Conservation (phyloP, 2,888 invertebrate species). For the Anodontia alba region DNA sequence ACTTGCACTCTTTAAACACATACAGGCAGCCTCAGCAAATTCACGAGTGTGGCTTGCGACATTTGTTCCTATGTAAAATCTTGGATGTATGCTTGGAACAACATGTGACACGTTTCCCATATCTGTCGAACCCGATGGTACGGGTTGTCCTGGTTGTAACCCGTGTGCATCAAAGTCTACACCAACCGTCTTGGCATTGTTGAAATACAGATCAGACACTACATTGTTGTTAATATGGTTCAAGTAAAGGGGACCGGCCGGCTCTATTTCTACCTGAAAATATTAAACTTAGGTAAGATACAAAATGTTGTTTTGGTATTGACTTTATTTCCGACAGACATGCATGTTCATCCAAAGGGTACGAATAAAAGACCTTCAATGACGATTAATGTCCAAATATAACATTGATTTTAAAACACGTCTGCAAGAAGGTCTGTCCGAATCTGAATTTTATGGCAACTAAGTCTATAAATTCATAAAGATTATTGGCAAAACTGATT, state of each 20-base stretch:
- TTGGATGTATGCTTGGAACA: constrained; percentile 78
- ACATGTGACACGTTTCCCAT: constrained; percentile 80
- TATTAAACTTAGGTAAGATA: too few species aligned
- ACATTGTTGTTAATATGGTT: constrained; percentile 72
- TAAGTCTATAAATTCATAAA: too few species aligned
- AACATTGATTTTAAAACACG: too few species aligned
- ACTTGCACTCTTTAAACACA: background rate
- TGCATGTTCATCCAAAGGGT: too few species aligned
- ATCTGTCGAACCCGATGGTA: constrained; percentile 70
- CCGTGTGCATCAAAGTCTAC: constrained; percentile 58
- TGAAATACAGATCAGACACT: constrained; percentile 70
- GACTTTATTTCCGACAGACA: too few species aligned
- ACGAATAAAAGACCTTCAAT: too few species aligned
- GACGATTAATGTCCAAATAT: too few species aligned
- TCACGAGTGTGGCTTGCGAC: constrained; percentile 73
- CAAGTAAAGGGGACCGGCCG: constrained; percentile 56
- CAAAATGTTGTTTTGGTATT: too few species aligned
- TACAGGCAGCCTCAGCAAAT: constrained; percentile 73
- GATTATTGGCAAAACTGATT: too few species aligned
- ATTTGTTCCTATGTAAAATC: constrained; percentile 65
- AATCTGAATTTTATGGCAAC: too few species aligned
- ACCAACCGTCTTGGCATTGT: constrained; percentile 72
- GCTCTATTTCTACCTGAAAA: constrained; percentile 39
- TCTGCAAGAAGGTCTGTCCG: too few species aligned
- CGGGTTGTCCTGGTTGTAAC: background rate